Evolutionary conservation across 2,797 vertebrate species (phyloP), one percentile per base, ranked within the genome.

Genomic region (Nyctalus aviator): DNA sequence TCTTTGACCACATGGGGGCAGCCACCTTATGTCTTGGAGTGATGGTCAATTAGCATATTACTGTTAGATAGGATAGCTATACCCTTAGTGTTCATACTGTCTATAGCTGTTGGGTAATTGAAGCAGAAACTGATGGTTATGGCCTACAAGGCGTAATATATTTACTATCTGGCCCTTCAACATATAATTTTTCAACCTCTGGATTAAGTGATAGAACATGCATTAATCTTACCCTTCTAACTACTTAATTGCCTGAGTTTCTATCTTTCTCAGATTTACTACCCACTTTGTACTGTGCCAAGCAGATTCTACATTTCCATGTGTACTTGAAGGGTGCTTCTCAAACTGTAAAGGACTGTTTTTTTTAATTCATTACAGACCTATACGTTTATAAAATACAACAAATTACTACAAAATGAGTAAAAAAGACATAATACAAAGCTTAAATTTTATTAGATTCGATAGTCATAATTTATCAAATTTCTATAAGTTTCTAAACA

Each of bases 381-480:
- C 75, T 46, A 23, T 7, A 62, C 23, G 73, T 85, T 25, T 55
- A 2, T 72, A 78, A 93, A 90, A 82, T 69, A 68, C 3, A 94
- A 79, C 7, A 41, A 69, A 46, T 82, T 88, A 68, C n/a, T 92
- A 32, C 21, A 59, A 86, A 96, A 48, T 76, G 8, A 90, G 48
- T 21, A 50, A 69, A 59, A 59, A 77, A 71, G 53, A 88, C n/a
- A 73, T 83, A 95, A 71, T 35, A n/a, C 11, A 91, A 91, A 72
- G 59, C 25, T 84, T 46, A 89, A 46, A 71, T 90, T 95, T 88
- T 95, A 95, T 92, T 94, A 83, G 32, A 75, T 86, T 69, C 17
- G 53, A n/a, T n/a, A 57, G n/a, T 71, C 77, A 94, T 27, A 85
- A 94, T 71, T 59, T 71, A 44, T 72, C 37, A 78, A 69, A 46